Evolutionary conservation across 2,113 vertebrate species (phyloP).

Genomic region (Lucifuga dentata): DNA sequence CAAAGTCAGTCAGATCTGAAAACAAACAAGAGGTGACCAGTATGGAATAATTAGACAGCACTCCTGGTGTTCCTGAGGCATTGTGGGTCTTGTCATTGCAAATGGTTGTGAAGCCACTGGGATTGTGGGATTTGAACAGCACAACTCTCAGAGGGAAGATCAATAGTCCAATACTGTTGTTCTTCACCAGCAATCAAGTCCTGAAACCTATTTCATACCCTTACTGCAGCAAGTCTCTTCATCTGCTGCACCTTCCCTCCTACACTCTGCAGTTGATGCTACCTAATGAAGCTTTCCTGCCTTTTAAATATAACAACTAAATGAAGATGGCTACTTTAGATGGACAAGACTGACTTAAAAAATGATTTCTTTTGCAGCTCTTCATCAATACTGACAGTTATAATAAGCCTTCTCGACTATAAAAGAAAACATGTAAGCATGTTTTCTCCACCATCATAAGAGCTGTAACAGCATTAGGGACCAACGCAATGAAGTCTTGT

Average conservation of each 20-base stretch:
- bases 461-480: too few relatives aligned
- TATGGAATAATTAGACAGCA: not conserved
- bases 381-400: not conserved
- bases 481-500: too few relatives aligned
- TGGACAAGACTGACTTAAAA: not conserved
- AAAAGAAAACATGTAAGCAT: too few relatives aligned
- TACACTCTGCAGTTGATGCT: not conserved
- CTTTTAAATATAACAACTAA: not conserved
- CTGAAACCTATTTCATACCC: not conserved
- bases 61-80: not conserved
- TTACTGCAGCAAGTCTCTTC: not conserved
- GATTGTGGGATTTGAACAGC: not conserved
- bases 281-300: not conserved
- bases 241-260: not conserved
- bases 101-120: not conserved
- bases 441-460: too few relatives aligned
- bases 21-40: not conserved
- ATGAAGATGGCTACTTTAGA: not conserved
- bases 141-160: not conserved
- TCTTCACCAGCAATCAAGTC: not conserved
- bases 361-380: not conserved
- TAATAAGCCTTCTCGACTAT: not conserved
- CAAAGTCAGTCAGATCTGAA: slow-evolving; percentile 7
- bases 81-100: not conserved
- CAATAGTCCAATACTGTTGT: not conserved